Evolutionary conservation across 2,797 vertebrate genomes (phyloP).

Genomic region (Clamator glandarius): DNA sequence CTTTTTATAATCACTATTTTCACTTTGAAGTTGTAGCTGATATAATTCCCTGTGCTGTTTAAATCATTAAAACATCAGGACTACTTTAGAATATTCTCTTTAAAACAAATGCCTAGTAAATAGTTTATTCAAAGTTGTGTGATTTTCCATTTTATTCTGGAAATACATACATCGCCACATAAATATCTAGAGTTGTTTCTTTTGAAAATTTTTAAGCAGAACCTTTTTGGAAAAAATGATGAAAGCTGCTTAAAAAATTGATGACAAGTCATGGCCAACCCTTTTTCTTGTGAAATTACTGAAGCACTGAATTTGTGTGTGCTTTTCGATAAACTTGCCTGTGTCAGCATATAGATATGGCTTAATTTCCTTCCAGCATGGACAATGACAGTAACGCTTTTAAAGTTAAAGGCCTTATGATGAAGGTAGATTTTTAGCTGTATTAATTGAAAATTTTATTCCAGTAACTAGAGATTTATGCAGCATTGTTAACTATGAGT

Average conservation of each 20-base stretch:
- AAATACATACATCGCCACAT: neutral
- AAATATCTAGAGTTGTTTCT: neutral
- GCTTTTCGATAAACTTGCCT: slow-evolving; percentile 6
- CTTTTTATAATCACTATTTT: neutral
- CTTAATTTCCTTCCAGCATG: slow-evolving; percentile 10
- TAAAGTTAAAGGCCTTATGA: neutral
- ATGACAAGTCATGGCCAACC: neutral
- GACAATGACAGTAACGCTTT: neutral
- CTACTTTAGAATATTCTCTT: neutral
- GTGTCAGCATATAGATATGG: neutral
- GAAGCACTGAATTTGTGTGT: neutral
- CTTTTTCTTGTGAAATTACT: neutral
- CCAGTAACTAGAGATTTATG: neutral
- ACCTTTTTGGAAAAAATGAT: neutral
- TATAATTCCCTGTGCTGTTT: neutral
- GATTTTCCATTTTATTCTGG: neutral
- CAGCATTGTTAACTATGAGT: neutral
- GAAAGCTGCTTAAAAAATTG: neutral
- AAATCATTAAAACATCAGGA: neutral
- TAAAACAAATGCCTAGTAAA: neutral
- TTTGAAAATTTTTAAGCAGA: neutral
- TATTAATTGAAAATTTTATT: slow-evolving; percentile 3
- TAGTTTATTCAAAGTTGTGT: neutral
- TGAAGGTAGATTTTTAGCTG: neutral
- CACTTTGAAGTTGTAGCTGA: neutral